Evolutionary conservation across 2,888 invertebrate genomes (phyloP).

Genomic region (Leptopilina myrica): DNA sequence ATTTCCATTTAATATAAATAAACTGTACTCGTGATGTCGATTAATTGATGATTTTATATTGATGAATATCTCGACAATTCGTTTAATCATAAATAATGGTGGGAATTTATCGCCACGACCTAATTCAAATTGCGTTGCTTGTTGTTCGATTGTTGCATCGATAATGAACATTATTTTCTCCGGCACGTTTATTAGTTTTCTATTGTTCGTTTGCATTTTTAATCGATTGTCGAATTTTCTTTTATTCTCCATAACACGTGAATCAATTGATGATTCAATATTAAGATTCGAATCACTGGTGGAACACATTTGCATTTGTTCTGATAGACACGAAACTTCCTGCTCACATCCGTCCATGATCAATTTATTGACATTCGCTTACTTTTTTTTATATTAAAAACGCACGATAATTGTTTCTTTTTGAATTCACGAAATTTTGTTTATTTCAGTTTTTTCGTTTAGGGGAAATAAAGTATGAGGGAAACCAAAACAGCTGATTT

Average conservation of each 20-base stretch:
- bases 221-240: background rate
- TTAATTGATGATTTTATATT: conserved; percentile 81
- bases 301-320: conserved; percentile 30
- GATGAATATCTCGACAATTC: conserved; percentile 81
- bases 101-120: conserved; percentile 79
- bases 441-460: too few relatives aligned
- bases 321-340: background rate
- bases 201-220: background rate
- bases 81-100: conserved; percentile 82
- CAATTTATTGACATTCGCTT: conserved; percentile 26
- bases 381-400: too few relatives aligned
- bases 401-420: too few relatives aligned
- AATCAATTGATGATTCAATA: background rate
- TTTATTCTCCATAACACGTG: background rate
- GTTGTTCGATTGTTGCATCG: conserved; percentile 80
- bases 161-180: conserved; percentile 83
- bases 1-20: conserved; percentile 79
- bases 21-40: conserved; percentile 81
- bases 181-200: conserved; percentile 76
- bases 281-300: conserved; percentile 5
- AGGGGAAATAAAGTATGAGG: too few relatives aligned
- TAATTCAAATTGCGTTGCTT: conserved; percentile 78
- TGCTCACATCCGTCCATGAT: background rate
- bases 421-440: too few relatives aligned
- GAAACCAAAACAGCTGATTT: too few relatives aligned